These are phyloP conservation scores for Lichenostomus cassidix DNA, from an alignment of 2,113 vertebrate genomes.

Conservation along the genomic window DNA sequence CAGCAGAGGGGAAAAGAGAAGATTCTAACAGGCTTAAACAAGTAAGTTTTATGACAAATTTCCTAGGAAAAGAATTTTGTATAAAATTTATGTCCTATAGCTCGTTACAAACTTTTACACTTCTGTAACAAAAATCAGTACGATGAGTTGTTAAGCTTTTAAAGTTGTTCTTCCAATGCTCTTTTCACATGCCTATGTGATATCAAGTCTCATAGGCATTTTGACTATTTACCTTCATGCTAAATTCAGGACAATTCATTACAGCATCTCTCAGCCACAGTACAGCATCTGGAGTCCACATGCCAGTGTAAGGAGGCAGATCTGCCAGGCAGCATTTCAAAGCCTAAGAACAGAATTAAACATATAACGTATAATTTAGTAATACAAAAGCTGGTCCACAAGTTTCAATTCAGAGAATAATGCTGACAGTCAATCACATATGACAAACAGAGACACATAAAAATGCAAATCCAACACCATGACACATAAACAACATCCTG, in stretches of 20 bases:
- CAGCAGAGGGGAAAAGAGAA: background rate
- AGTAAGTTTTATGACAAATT: background rate
- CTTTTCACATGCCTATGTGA: background rate
- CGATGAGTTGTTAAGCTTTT: background rate
- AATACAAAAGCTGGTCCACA: background rate
- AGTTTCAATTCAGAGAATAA: background rate
- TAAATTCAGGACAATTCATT: slow-evolving; percentile 78
- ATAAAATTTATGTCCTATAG: background rate
- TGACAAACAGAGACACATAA: background rate
- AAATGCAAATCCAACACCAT: background rate
- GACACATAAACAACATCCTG: background rate
- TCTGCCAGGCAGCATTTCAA: slow-evolving; percentile 86
- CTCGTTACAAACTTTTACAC: background rate
- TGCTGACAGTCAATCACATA: background rate
- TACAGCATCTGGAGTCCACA: slow-evolving; percentile 87
- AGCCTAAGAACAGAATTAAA: slow-evolving; percentile 73
- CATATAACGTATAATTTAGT: background rate
- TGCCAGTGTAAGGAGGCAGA: slow-evolving; percentile 76
- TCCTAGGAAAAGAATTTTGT: background rate
- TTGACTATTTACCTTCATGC: slow-evolving; percentile 82
- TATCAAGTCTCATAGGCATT: background rate
- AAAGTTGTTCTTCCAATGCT: background rate
- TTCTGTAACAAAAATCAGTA: background rate
- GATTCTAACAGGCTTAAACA: background rate
- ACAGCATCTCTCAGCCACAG: slow-evolving; percentile 84